These are phyloP conservation scores for Linurgus olivaceus DNA, from an alignment of 2,797 vertebrate genomes.

Conservation along the genomic window DNA sequence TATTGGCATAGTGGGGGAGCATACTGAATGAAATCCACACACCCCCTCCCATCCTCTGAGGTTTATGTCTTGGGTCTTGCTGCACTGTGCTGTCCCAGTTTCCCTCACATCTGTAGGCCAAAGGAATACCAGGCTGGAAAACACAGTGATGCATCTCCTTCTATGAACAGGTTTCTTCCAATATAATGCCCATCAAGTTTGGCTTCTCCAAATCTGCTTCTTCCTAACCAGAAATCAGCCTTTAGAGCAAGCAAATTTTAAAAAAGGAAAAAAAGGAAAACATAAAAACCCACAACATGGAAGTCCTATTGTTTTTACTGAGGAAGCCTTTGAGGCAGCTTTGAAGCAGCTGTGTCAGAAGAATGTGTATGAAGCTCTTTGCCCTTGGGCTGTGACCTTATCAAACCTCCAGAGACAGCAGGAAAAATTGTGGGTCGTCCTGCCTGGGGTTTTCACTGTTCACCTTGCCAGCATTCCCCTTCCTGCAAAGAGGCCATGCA, in stretches of 20 bases:
- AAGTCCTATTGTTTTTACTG: background rate
- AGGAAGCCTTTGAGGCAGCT: background rate
- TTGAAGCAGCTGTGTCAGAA: background rate
- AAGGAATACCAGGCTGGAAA: background rate
- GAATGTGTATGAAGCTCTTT: background rate
- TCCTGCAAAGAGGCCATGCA: background rate
- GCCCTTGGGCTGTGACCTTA: background rate
- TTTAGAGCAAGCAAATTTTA: background rate
- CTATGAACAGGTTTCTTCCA: background rate
- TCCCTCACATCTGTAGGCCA: rapidly evolving
- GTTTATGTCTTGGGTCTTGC: background rate
- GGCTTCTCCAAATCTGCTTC: background rate
- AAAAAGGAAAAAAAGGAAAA: background rate
- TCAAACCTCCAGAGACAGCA: background rate
- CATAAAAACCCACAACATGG: background rate
- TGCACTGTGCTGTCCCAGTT: background rate
- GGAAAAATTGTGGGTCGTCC: background rate
- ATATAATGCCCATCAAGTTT: background rate
- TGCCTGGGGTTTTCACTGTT: background rate
- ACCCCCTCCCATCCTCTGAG: background rate
- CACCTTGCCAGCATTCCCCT: background rate
- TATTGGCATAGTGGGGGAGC: background rate
- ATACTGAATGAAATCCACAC: background rate
- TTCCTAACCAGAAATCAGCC: background rate
- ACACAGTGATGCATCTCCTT: background rate